phyloP scores from a whole-genome alignment of 2,888 invertebrate species.

The Elmis aenea region DNA sequence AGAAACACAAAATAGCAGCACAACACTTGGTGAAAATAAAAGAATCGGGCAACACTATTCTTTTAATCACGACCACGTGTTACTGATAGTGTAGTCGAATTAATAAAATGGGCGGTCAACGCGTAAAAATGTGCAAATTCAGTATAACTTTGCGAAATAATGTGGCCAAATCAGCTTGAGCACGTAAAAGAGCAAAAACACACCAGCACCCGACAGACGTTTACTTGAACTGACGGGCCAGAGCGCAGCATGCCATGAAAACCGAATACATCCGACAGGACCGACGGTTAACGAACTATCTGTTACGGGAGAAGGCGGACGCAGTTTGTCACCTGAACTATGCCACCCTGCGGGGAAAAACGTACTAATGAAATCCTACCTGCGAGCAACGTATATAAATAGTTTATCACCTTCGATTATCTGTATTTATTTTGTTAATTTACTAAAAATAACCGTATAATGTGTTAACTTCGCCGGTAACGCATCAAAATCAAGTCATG shows the following conservation, averaged over 20 bases:
- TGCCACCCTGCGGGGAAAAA: slow-evolving; percentile 12
- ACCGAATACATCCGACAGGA: slow-evolving; percentile 35
- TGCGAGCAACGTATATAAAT: slow-evolving; percentile 11
- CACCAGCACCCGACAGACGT: slow-evolving; percentile 24
- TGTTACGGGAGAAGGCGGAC: slow-evolving; percentile 16
- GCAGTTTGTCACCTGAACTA: slow-evolving; percentile 21
- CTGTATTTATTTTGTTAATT: too few relatives aligned
- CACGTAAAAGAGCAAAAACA: slow-evolving; percentile 10
- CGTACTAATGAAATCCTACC: slow-evolving; percentile 13
- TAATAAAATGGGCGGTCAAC: slow-evolving; percentile 17
- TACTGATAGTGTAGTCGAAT: slow-evolving; percentile 11
- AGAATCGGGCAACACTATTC: slow-evolving; percentile 7
- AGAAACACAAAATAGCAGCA: slow-evolving; percentile 2
- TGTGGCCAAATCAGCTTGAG: too few relatives aligned
- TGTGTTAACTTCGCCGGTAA: too few relatives aligned
- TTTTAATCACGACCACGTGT: slow-evolving; percentile 7
- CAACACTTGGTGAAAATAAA: slow-evolving; percentile 5
- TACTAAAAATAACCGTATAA: too few relatives aligned
- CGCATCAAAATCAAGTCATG: too few relatives aligned
- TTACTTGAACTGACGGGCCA: slow-evolving; percentile 37
- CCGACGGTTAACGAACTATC: slow-evolving; percentile 14
- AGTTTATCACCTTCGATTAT: slow-evolving; percentile 12
- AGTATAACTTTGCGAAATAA: slow-evolving; percentile 11
- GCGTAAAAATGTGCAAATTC: slow-evolving; percentile 15
- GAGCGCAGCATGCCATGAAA: slow-evolving; percentile 38